Evolutionary conservation across 2,888 invertebrate species (phyloP).

Genomic region (Allacma fusca): DNA sequence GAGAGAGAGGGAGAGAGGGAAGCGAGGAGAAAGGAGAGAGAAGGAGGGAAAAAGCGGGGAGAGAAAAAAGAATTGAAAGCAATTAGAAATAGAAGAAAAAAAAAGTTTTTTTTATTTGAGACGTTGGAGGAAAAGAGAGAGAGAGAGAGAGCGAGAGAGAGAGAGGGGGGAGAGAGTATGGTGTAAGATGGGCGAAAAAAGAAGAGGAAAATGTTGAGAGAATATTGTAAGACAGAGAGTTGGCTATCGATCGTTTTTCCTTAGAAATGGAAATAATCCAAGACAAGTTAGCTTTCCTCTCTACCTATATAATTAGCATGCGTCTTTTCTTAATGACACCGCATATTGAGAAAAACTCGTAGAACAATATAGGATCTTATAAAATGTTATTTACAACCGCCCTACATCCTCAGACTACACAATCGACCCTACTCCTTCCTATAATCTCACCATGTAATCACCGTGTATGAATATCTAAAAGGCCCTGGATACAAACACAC

Average conservation of each 20-base stretch:
- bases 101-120: too few species aligned
- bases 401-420: too few species aligned
- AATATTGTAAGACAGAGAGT: neutral
- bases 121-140: neutral
- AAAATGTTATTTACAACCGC: constrained; percentile 17
- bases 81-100: neutral
- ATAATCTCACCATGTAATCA: too few species aligned
- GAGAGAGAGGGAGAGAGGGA: too few species aligned
- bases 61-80: constrained; percentile 14
- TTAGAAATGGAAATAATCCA: constrained; percentile 46
- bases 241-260: constrained; percentile 41
- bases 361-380: neutral
- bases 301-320: constrained; percentile 45
- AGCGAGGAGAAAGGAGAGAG: constrained; percentile 21
- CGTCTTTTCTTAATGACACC: constrained; percentile 45
- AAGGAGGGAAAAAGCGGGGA: too few species aligned
- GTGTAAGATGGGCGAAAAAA: constrained; percentile 13
- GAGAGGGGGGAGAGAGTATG: neutral
- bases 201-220: neutral
- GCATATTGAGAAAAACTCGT: constrained; percentile 19
- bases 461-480: too few species aligned
- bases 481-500: too few species aligned
- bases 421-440: too few species aligned
- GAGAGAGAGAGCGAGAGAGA: neutral
- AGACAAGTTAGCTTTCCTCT: constrained; percentile 31